Conservation (phyloP, 2,113 vertebrate genomes). For the Pithys albifrons region DNA sequence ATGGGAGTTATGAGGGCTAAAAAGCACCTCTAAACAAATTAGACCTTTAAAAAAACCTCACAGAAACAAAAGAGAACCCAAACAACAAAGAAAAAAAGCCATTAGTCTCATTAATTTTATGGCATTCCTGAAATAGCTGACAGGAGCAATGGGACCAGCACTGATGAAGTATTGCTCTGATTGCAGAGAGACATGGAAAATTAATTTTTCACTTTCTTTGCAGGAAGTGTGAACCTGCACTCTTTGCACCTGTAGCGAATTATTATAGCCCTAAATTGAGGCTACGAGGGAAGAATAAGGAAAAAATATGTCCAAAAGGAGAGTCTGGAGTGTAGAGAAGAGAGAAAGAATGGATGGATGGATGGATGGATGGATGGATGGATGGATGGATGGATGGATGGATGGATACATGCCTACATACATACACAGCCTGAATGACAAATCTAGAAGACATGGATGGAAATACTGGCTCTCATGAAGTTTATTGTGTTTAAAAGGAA, state of each 20-base stretch:
- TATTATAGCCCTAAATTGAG: neutral
- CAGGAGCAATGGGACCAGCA: neutral
- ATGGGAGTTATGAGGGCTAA: neutral
- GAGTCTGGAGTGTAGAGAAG: neutral
- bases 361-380: neutral
- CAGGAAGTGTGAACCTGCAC: neutral
- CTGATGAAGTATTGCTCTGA: neutral
- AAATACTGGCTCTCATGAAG: neutral
- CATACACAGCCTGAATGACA: neutral
- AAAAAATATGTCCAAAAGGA: neutral
- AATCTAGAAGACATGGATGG: neutral
- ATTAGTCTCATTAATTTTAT: constrained; percentile 35
- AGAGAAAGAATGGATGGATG: neutral
- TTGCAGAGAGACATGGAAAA: neutral
- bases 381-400: no score
- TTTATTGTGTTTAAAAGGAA: neutral
- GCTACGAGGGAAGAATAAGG: neutral
- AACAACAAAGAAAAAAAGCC: constrained; percentile 5
- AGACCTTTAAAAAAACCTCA: neutral
- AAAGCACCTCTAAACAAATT: constrained; percentile 33
- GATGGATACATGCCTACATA: neutral
- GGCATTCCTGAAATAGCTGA: constrained; percentile 33
- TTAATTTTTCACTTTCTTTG: constrained; percentile 30
- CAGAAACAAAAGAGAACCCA: neutral
- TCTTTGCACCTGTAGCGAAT: constrained; percentile 10